Conservation (phyloP, 2,888 invertebrate species). For the Ormyrus pomaceus region DNA sequence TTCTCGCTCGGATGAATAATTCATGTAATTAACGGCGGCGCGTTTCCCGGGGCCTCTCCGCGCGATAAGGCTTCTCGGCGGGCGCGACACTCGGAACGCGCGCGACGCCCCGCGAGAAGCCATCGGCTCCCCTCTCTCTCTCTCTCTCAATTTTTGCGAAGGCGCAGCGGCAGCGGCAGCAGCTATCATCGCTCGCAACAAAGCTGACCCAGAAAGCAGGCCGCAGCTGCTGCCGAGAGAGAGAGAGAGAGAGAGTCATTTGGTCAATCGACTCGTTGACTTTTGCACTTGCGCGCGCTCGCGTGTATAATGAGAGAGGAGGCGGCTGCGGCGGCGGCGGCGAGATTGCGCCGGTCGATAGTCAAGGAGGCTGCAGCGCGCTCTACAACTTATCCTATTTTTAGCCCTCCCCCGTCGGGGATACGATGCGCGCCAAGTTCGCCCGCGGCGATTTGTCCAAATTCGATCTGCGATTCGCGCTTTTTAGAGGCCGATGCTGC, state of each 20-base stretch:
- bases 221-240: too few species aligned
- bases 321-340: not conserved
- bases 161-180: not conserved
- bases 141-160: not conserved
- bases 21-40: slow-evolving; percentile 36
- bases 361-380: not conserved
- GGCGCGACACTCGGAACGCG: not conserved
- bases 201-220: too few species aligned
- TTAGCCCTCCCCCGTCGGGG: not conserved
- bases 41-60: not conserved
- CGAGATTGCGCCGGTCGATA: slow-evolving; percentile 7
- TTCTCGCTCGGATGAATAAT: slow-evolving; percentile 35
- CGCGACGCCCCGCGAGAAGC: not conserved
- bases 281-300: slow-evolving; percentile 1
- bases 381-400: not conserved
- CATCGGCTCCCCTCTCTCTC: not conserved
- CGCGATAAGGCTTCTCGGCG: not conserved
- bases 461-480: slow-evolving; percentile 14
- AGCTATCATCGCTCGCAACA: too few species aligned
- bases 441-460: slow-evolving; percentile 4
- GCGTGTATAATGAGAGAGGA: not conserved
- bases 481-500: not conserved
- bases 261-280: slow-evolving; percentile 15
- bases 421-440: not conserved
- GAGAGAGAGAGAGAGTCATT: not conserved